phyloP scores from a whole-genome alignment of 2,888 invertebrate species.

The Rhopalosiphum nymphaeae region DNA sequence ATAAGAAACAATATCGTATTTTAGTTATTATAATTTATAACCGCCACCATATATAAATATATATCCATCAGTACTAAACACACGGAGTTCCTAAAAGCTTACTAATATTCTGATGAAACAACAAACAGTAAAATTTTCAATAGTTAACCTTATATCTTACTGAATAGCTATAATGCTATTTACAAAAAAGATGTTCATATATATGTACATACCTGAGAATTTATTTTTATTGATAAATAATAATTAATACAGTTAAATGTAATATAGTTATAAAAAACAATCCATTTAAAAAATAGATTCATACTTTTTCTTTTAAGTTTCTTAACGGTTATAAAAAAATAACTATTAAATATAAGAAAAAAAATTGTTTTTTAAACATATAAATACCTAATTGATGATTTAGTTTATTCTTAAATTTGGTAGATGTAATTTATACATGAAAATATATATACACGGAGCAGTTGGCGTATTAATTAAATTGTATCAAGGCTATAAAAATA shows the following conservation, averaged over 20 bases:
- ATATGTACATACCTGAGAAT: background rate
- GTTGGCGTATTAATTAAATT: background rate
- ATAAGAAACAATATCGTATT: background rate
- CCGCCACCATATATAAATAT: background rate
- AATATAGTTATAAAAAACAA: background rate
- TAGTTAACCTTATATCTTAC: background rate
- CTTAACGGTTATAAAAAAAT: background rate
- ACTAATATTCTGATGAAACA: background rate
- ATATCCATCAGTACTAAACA: background rate
- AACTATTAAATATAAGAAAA: background rate
- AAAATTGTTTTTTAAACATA: background rate
- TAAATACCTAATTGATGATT: background rate
- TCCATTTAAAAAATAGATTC: background rate
- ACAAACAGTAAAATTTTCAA: background rate
- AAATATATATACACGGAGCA: background rate
- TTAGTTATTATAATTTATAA: background rate
- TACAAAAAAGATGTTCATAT: background rate
- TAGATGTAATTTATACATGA: background rate
- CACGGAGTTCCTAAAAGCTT: background rate
- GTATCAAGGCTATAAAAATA: constrained; percentile 15
- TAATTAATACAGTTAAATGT: background rate
- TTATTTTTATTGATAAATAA: background rate
- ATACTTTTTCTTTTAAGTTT: background rate
- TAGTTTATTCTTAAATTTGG: background rate
- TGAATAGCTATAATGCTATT: background rate